Conservation (phyloP, 1,140 invertebrate genomes). For the Hylaeus volcanicus region DNA sequence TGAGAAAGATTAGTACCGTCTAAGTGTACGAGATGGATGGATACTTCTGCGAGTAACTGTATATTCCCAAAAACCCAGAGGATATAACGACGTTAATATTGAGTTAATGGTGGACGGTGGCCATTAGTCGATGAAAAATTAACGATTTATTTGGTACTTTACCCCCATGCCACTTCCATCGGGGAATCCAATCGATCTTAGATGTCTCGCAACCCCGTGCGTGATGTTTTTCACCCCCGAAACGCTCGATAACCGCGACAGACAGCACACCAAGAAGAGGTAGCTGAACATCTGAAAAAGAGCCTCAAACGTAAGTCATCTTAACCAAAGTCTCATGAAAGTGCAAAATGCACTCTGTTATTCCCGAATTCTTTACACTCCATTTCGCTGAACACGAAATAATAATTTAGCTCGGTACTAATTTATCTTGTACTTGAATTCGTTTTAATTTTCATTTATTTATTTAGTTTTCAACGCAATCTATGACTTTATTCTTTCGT, state of each 20-base stretch:
- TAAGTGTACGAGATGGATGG: no score
- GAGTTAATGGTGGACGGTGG: constrained; percentile 8
- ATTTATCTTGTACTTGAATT: no score
- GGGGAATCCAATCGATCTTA: constrained; percentile 74
- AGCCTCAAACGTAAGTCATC: no score
- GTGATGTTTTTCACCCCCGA: constrained; percentile 67
- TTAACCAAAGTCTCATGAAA: no score
- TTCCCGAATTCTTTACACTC: no score
- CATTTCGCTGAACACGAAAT: no score
- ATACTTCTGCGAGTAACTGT: neutral
- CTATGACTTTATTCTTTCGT: no score
- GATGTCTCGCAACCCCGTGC: constrained; percentile 68
- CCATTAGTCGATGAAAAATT: constrained; percentile 58
- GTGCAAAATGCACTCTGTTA: no score
- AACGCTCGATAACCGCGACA: constrained; percentile 44
- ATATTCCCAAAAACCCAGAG: neutral
- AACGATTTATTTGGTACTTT: constrained; percentile 63
- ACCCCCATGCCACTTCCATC: constrained; percentile 73
- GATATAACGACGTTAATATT: constrained; percentile 12
- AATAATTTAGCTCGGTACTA: no score
- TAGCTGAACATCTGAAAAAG: neutral
- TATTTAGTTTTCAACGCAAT: no score
- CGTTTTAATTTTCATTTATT: no score
- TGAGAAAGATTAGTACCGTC: no score
- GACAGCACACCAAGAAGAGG: constrained; percentile 39